Percentiles rank a stretch among this genome's conserved stretches.
These are phyloP conservation scores for Sciaenops ocellatus DNA, from an alignment of 2,797 vertebrate genomes.

Conservation along the genomic window DNA sequence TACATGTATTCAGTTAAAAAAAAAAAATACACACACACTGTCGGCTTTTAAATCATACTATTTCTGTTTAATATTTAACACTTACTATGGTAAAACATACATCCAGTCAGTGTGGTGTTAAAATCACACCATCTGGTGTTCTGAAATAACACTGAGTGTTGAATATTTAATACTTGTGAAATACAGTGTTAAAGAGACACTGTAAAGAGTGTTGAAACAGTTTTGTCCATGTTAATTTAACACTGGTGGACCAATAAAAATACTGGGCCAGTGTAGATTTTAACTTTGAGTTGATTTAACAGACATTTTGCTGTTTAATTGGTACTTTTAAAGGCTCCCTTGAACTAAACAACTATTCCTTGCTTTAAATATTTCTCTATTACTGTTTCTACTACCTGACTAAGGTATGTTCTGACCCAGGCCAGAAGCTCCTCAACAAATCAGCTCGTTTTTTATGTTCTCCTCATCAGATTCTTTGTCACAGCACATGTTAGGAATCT, in stretches of 20 bases:
- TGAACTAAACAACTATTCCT: neutral
- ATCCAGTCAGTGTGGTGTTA: neutral
- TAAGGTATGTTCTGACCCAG: slow-evolving; percentile 15
- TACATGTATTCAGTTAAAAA: neutral
- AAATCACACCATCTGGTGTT: neutral
- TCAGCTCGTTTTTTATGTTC: slow-evolving; percentile 33
- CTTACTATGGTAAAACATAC: too few species aligned
- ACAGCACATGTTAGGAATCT: slow-evolving; percentile 39
- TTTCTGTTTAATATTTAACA: neutral
- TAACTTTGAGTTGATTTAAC: neutral
- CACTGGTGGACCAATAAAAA: too few species aligned
- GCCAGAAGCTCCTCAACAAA: slow-evolving; percentile 29
- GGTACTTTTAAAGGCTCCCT: too few species aligned
- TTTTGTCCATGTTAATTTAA: neutral
- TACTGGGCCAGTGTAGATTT: neutral
- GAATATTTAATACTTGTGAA: neutral
- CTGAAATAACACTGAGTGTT: neutral
- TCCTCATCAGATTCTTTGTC: slow-evolving; percentile 47
- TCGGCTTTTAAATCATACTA: neutral
- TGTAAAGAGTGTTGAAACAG: neutral
- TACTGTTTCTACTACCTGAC: neutral
- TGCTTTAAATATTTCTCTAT: slow-evolving; percentile 1
- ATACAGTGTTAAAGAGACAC: neutral
- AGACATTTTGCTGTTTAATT: neutral
- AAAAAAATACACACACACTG: too few species aligned